These are phyloP conservation scores for Dicrurus megarhynchus DNA, from an alignment of 2,113 vertebrate genomes.

Conservation along the genomic window DNA sequence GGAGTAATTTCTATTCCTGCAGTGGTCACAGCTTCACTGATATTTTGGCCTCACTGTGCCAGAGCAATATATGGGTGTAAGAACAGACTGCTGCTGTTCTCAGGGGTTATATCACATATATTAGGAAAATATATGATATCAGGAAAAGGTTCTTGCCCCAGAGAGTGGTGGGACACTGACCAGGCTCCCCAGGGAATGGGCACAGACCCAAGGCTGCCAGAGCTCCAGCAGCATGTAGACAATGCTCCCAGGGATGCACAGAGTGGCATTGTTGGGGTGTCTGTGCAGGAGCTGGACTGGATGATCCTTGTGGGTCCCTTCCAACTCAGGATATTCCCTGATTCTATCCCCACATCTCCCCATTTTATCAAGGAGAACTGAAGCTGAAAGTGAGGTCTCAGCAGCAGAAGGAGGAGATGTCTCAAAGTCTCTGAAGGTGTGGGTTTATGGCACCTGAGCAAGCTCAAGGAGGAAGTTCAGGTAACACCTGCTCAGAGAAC, in stretches of 20 bases:
- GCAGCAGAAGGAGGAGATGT: neutral
- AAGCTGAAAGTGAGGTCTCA: neutral
- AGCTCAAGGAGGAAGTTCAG: neutral
- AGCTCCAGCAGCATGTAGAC: neutral
- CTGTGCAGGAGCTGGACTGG: neutral
- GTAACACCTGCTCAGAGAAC: neutral
- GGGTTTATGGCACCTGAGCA: neutral
- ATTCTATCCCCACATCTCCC: neutral
- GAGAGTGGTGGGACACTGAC: rapidly evolving
- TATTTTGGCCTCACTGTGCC: neutral
- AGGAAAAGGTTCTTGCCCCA: neutral
- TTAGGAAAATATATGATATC: neutral
- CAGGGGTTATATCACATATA: neutral
- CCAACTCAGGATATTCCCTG: neutral
- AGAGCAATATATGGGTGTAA: neutral
- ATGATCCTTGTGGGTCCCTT: neutral
- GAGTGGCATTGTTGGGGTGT: neutral
- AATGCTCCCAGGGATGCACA: rapidly evolving
- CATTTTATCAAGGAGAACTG: neutral
- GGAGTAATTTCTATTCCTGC: neutral
- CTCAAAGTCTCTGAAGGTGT: neutral
- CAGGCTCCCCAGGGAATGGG: neutral
- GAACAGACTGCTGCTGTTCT: neutral
- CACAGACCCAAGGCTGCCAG: neutral
- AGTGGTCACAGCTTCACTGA: neutral